These are phyloP conservation scores for Campaea margaritaria DNA, from an alignment of 2,888 invertebrate genomes.

Conservation along the genomic window DNA sequence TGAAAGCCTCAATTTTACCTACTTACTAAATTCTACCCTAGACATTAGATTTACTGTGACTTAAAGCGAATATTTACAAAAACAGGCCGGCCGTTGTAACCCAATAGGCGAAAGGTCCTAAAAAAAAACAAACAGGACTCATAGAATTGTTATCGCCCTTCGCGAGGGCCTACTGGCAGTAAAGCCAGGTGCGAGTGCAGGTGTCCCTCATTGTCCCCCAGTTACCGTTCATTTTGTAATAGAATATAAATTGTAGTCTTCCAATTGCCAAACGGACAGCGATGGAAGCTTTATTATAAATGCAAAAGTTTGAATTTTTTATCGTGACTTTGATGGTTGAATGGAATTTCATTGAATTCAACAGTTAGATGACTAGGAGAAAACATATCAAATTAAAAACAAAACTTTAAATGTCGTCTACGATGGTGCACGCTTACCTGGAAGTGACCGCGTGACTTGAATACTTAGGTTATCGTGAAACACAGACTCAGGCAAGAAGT, in stretches of 20 bases:
- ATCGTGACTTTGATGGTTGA: no score
- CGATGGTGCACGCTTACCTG: no score
- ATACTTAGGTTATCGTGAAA: no score
- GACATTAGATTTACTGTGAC: no score
- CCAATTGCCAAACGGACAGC: not conserved
- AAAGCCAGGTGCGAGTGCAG: slow-evolving; percentile 28
- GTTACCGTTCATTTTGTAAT: slow-evolving; percentile 2
- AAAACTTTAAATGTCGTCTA: no score
- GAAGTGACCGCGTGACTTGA: no score
- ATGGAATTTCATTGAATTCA: no score
- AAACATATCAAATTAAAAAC: no score
- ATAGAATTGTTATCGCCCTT: slow-evolving; percentile 14
- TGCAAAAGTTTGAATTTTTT: not conserved
- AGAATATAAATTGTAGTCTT: slow-evolving; percentile 11
- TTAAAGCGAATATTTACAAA: not conserved
- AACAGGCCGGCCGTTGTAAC: slow-evolving; percentile 1
- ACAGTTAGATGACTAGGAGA: no score
- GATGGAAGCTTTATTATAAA: not conserved
- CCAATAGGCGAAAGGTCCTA: slow-evolving; percentile 24
- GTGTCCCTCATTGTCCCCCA: slow-evolving; percentile 12
- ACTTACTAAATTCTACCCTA: no score
- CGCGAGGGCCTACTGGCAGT: not conserved
- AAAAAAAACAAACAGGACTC: slow-evolving; percentile 20
- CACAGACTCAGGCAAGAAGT: no score
- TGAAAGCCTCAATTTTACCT: no score